Evolutionary conservation across 1,140 invertebrate species (phyloP).

Genomic region (Thalassaphorura encarpata): DNA sequence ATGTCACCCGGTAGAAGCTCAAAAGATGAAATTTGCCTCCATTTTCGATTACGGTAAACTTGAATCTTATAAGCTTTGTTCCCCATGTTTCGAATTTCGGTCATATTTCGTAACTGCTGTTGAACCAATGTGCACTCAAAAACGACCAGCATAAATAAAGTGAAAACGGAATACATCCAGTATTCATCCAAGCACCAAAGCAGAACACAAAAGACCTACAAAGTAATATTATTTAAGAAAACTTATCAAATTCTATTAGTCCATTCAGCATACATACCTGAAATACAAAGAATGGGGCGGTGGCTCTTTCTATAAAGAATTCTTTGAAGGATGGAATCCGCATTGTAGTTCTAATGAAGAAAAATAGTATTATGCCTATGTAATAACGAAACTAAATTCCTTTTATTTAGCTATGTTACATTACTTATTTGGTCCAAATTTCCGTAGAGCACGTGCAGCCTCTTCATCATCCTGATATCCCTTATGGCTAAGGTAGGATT

Average conservation of each 20-base stretch:
- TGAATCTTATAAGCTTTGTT: conserved; percentile 89
- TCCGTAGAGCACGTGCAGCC: conserved; percentile 57
- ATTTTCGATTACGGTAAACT: conserved; percentile 87
- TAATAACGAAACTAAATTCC: no score
- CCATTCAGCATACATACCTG: conserved; percentile 18
- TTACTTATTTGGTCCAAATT: conserved; percentile 84
- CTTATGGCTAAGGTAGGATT: conserved; percentile 72
- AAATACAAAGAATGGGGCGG: conserved; percentile 93
- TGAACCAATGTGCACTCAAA: conserved; percentile 98
- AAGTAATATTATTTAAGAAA: conserved; percentile 34
- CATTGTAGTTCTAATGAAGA: conserved; percentile 59
- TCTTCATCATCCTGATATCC: conserved; percentile 76
- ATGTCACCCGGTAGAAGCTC: conserved; percentile 93
- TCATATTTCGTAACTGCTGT: conserved; percentile 95
- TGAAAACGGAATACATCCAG: conserved; percentile 97
- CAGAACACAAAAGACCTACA: conserved; percentile 89
- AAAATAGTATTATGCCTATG: neutral
- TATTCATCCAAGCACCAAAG: conserved; percentile 99
- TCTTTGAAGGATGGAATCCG: conserved; percentile 93
- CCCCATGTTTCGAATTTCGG: conserved; percentile 99
- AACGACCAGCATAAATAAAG: conserved; percentile 90
- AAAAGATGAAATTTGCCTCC: conserved; percentile 76
- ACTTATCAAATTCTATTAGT: neutral
- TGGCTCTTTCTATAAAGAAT: conserved; percentile 93
- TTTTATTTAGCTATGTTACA: conserved; percentile 33